Evolutionary conservation across 2,113 vertebrate species (phyloP).

Genomic region (Andinoacara biseriatus): DNA sequence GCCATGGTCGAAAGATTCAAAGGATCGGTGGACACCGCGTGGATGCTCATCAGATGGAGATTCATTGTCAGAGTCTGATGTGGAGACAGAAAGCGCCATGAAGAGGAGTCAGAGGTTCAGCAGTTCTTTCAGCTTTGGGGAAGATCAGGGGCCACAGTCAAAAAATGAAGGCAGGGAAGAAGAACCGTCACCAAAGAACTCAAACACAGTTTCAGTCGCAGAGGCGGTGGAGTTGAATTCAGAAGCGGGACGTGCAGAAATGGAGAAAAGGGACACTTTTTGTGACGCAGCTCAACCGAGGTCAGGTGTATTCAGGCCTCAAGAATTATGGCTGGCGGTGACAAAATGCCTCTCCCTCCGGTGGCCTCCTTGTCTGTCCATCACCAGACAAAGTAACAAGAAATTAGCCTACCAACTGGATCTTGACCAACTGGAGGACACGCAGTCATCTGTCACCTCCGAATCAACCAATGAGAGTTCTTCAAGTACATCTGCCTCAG

Average conservation of each 20-base stretch:
- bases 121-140: constrained; percentile 66
- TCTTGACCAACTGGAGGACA: constrained; percentile 45
- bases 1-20: constrained; percentile 24
- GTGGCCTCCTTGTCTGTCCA: constrained; percentile 67
- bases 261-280: constrained; percentile 12
- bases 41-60: constrained; percentile 42
- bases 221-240: constrained; percentile 25
- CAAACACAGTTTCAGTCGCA: neutral
- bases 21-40: neutral
- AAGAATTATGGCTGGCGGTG: constrained; percentile 67
- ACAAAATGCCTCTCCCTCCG: constrained; percentile 67
- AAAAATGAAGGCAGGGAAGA: constrained; percentile 15
- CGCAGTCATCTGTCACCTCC: constrained; percentile 17
- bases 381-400: constrained; percentile 51
- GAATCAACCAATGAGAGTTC: constrained; percentile 56
- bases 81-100: constrained; percentile 43
- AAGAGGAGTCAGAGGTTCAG: constrained; percentile 71
- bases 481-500: constrained; percentile 35
- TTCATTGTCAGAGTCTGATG: neutral
- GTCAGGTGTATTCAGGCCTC: constrained; percentile 59
- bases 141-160: constrained; percentile 29
- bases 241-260: neutral
- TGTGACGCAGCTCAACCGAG: constrained; percentile 8
- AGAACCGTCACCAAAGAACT: neutral
- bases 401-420: constrained; percentile 54